These are phyloP conservation scores for Rhyacophila brunnea DNA, from an alignment of 1,140 invertebrate species.

Conservation along the genomic window DNA sequence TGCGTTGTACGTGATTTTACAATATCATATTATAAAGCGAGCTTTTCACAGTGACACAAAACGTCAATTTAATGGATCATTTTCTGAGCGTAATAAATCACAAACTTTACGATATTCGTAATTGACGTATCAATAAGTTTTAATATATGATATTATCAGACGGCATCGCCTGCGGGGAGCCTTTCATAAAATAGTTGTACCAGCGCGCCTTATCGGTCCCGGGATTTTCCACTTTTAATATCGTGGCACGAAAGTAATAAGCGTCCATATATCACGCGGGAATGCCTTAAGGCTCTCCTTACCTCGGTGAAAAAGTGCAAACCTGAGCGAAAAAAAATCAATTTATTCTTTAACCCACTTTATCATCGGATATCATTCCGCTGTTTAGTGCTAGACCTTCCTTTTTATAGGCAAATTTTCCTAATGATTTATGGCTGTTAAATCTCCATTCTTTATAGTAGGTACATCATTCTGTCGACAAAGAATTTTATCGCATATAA, in stretches of 20 bases:
- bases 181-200: conserved; percentile 13
- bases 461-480: too few relatives aligned
- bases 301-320: conserved; percentile 32
- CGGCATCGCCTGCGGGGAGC: background rate
- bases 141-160: too few relatives aligned
- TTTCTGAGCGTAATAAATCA: too few relatives aligned
- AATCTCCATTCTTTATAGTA: background rate
- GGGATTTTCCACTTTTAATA: conserved; percentile 34
- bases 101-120: too few relatives aligned
- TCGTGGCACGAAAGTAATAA: conserved; percentile 30
- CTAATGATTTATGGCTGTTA: conserved; percentile 21
- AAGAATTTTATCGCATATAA: too few relatives aligned
- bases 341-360: conserved; percentile 36
- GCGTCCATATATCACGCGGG: conserved; percentile 31
- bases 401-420: conserved; percentile 16
- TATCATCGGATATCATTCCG: conserved; percentile 36
- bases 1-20: too few relatives aligned
- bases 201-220: conserved; percentile 1
- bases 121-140: too few relatives aligned
- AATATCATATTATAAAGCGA: too few relatives aligned
- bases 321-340: conserved; percentile 34
- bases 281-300: conserved; percentile 8
- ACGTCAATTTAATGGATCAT: too few relatives aligned
- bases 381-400: conserved; percentile 4
- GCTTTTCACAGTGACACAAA: too few relatives aligned